phyloP scores from a whole-genome alignment of 2,113 vertebrate genomes.

The Oenanthe melanoleuca region DNA sequence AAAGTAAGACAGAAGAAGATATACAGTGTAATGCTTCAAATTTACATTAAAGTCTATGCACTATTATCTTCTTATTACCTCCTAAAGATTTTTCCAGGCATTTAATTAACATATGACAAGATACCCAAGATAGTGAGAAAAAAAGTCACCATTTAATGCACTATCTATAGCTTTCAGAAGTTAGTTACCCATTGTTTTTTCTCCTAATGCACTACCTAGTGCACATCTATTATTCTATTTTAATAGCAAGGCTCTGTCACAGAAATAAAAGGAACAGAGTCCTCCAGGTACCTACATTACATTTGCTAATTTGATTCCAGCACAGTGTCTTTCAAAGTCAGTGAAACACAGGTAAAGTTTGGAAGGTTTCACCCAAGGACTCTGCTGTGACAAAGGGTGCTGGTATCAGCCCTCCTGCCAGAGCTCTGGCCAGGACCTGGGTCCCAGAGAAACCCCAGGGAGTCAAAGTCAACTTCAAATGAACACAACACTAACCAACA shows the following conservation, averaged over 20 bases:
- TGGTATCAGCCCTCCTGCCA: neutral
- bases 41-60: slow-evolving; percentile 54
- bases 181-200: slow-evolving; percentile 50
- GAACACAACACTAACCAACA: rapidly evolving
- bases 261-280: slow-evolving; percentile 44
- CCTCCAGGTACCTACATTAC: neutral
- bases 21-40: slow-evolving; percentile 22
- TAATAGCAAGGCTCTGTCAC: slow-evolving; percentile 35
- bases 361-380: neutral
- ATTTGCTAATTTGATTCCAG: slow-evolving; percentile 11
- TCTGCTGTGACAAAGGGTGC: neutral
- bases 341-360: neutral
- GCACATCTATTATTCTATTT: slow-evolving; percentile 48
- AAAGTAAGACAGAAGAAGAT: slow-evolving; percentile 34
- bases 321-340: slow-evolving; percentile 19
- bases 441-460: neutral
- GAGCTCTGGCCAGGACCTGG: neutral
- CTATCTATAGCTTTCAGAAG: slow-evolving; percentile 60
- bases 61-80: slow-evolving; percentile 63
- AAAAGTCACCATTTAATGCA: slow-evolving; percentile 45
- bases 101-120: slow-evolving; percentile 71
- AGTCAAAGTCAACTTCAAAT: neutral
- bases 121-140: slow-evolving; percentile 20
- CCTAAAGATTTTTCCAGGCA: slow-evolving; percentile 61
- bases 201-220: slow-evolving; percentile 28